phyloP scores from a whole-genome alignment of 2,888 invertebrate genomes.

The Ceriagrion tenellum region DNA sequence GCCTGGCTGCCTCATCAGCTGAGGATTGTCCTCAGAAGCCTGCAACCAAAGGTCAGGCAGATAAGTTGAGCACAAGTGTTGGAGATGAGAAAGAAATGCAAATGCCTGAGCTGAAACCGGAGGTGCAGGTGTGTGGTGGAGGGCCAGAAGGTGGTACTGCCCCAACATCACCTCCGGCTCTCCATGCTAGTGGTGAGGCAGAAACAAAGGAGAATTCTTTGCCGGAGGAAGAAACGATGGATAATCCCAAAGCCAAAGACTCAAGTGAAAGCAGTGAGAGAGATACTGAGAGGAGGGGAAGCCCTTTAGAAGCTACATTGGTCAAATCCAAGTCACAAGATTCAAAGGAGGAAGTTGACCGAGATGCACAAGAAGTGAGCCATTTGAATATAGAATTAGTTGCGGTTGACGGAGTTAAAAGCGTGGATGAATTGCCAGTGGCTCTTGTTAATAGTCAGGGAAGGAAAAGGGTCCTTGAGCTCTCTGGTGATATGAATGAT shows the following conservation, averaged over 20 bases:
- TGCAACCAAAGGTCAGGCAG: neutral
- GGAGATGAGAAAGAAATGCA: constrained; percentile 73
- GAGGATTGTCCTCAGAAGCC: constrained; percentile 30
- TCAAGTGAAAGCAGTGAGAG: neutral
- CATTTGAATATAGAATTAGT: constrained; percentile 78
- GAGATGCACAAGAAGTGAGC: constrained; percentile 79
- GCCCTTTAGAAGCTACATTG: neutral
- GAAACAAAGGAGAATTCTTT: constrained; percentile 46
- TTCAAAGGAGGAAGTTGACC: constrained; percentile 76
- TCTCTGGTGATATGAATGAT: neutral
- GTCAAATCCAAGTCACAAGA: constrained; percentile 76
- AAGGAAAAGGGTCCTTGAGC: constrained; percentile 74
- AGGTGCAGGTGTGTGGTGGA: constrained; percentile 69
- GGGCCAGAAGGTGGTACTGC: constrained; percentile 68
- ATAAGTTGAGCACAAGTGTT: constrained; percentile 66
- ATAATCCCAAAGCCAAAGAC: constrained; percentile 22
- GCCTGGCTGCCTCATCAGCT: constrained; percentile 5
- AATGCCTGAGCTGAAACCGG: constrained; percentile 72
- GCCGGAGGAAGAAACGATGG: constrained; percentile 7
- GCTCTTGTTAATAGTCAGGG: constrained; percentile 77
- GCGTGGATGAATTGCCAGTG: neutral
- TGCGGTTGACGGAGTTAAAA: constrained; percentile 12
- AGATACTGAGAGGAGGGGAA: neutral
- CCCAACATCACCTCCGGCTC: constrained; percentile 71
- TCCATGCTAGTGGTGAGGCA: constrained; percentile 66